phyloP scores from a whole-genome alignment of 2,888 invertebrate species.

The Diarsia dahlii region DNA sequence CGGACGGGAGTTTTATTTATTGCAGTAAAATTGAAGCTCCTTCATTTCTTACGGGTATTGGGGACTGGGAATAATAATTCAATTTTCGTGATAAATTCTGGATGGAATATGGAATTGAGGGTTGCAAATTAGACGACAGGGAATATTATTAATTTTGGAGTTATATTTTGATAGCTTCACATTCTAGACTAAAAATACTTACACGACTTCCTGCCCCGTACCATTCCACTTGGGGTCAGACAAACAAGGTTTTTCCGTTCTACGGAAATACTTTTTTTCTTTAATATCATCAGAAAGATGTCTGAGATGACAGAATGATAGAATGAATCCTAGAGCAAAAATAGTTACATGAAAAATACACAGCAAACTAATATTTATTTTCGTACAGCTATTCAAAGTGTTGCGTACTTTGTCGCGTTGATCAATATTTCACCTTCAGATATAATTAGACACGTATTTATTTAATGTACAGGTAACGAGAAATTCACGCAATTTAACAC shows the following conservation, averaged over 20 bases:
- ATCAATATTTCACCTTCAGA: conserved; percentile 50
- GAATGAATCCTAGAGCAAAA: neutral
- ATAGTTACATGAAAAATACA: neutral
- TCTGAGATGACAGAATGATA: too few relatives aligned
- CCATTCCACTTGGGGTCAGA: neutral
- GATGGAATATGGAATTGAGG: neutral
- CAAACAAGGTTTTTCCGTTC: neutral
- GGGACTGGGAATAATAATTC: neutral
- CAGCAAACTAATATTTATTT: conserved; percentile 26
- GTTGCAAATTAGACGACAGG: neutral
- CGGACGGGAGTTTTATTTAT: conserved; percentile 29
- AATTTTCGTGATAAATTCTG: conserved; percentile 10
- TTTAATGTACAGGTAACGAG: conserved; percentile 55
- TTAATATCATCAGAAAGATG: too few relatives aligned
- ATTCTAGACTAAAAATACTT: conserved; percentile 4
- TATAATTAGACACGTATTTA: conserved; percentile 54
- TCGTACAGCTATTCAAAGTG: conserved; percentile 20
- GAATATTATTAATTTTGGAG: neutral
- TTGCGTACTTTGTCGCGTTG: conserved; percentile 10
- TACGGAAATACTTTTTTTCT: neutral
- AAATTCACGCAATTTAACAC: conserved; percentile 55
- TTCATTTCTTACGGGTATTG: conserved; percentile 1
- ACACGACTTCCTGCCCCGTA: neutral
- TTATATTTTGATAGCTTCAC: neutral
- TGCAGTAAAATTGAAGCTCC: conserved; percentile 14